phyloP scores from a whole-genome alignment of 2,113 vertebrate genomes.

The Atherinomorus stipes region DNA sequence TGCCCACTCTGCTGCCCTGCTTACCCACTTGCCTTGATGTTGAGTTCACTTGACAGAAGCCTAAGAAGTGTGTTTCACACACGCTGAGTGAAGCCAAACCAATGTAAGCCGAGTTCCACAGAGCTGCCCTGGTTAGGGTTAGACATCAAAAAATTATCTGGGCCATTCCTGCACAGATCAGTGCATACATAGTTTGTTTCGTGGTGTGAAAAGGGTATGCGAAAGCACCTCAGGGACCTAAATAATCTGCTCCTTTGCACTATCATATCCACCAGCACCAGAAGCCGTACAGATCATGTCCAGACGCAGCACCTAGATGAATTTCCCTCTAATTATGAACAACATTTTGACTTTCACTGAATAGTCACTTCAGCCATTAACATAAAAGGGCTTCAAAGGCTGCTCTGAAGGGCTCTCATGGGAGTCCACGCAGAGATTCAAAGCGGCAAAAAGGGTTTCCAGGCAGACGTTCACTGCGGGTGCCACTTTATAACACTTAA shows the following conservation, averaged over 20 bases:
- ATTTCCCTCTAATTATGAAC: constrained; percentile 37
- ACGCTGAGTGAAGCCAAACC: constrained; percentile 74
- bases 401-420: constrained; percentile 53
- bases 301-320: constrained; percentile 11
- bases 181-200: constrained; percentile 57
- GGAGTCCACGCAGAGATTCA: constrained; percentile 51
- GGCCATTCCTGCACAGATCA: constrained; percentile 55
- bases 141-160: constrained; percentile 65
- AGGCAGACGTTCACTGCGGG: constrained; percentile 41
- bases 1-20: constrained; percentile 59
- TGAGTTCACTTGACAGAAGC: constrained; percentile 63
- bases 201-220: constrained; percentile 40
- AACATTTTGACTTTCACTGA: constrained; percentile 39
- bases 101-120: constrained; percentile 52
- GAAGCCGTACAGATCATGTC: constrained; percentile 42
- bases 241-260: constrained; percentile 39
- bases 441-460: constrained; percentile 51
- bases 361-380: constrained; percentile 58
- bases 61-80: constrained; percentile 61
- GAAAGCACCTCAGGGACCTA: constrained; percentile 59
- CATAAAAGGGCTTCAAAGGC: constrained; percentile 60
- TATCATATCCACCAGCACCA: constrained; percentile 23
- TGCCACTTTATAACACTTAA: constrained; percentile 50
- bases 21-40: constrained; percentile 69
- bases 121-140: constrained; percentile 61